A percentile compares a stretch with the other conserved stretches of the same genome.
phyloP scores from a whole-genome alignment of 2,797 vertebrate species.

The Telmatherina bonti region DNA sequence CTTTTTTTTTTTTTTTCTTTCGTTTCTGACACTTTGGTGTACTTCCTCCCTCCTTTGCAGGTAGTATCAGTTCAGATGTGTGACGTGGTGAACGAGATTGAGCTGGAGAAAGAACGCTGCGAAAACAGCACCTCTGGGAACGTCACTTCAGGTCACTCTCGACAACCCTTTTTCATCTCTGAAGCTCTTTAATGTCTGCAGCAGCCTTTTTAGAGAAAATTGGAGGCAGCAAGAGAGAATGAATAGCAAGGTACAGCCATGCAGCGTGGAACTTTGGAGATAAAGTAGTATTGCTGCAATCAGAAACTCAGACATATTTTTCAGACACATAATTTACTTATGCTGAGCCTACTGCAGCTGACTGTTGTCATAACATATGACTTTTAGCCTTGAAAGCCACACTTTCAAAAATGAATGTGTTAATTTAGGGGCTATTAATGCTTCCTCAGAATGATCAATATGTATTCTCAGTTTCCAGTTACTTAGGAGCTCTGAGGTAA shows the following conservation, averaged over 20 bases:
- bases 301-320: not conserved
- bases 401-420: not conserved
- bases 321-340: not conserved
- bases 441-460: not conserved
- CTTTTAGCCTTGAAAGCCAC: not conserved
- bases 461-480: not conserved
- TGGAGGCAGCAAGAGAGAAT: constrained; percentile 28
- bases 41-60: constrained; percentile 65
- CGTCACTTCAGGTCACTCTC: constrained; percentile 81
- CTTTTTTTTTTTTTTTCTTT: not conserved
- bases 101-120: constrained; percentile 80
- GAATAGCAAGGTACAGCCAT: constrained; percentile 18
- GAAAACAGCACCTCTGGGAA: constrained; percentile 79
- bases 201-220: constrained; percentile 45
- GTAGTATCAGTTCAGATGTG: constrained; percentile 81
- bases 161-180: constrained; percentile 30
- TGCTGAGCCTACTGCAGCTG: not conserved
- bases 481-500: not conserved
- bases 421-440: not conserved
- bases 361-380: not conserved
- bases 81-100: constrained; percentile 82
- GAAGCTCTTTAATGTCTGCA: constrained; percentile 18
- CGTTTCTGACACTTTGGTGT: constrained; percentile 18
- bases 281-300: constrained; percentile 11
- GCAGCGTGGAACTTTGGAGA: constrained; percentile 8